A percentile compares a stretch with the other conserved stretches of the same genome.
These are phyloP conservation scores for Noctua janthina DNA, from an alignment of 2,888 invertebrate genomes.

Conservation along the genomic window DNA sequence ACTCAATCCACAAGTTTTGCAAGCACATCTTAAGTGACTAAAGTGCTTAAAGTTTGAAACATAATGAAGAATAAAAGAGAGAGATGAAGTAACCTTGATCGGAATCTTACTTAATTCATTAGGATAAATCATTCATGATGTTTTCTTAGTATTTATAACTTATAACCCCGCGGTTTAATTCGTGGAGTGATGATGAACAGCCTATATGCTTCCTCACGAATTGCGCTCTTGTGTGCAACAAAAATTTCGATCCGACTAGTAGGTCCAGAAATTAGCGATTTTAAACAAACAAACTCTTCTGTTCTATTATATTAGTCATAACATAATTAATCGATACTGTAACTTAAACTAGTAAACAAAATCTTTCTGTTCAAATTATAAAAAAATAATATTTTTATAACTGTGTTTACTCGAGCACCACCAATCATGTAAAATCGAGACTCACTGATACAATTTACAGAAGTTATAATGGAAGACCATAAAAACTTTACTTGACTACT, in stretches of 20 bases:
- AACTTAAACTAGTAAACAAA: background rate
- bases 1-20: slow-evolving; percentile 22
- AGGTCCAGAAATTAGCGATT: background rate
- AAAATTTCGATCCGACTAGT: background rate
- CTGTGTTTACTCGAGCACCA: background rate
- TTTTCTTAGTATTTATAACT: background rate
- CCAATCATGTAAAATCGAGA: background rate
- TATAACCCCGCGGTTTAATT: background rate
- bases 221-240: background rate
- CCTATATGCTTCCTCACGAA: background rate
- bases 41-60: background rate
- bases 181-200: background rate
- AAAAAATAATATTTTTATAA: background rate
- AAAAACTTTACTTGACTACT: background rate
- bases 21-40: background rate
- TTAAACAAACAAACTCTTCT: background rate
- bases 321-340: too few species aligned
- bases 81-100: slow-evolving; percentile 18
- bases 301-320: too few species aligned
- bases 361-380: background rate
- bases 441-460: background rate
- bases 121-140: background rate
- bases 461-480: background rate
- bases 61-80: background rate
- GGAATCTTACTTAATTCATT: background rate